Evolutionary conservation across 2,888 invertebrate genomes (phyloP).

Genomic region (Meteorus colon): DNA sequence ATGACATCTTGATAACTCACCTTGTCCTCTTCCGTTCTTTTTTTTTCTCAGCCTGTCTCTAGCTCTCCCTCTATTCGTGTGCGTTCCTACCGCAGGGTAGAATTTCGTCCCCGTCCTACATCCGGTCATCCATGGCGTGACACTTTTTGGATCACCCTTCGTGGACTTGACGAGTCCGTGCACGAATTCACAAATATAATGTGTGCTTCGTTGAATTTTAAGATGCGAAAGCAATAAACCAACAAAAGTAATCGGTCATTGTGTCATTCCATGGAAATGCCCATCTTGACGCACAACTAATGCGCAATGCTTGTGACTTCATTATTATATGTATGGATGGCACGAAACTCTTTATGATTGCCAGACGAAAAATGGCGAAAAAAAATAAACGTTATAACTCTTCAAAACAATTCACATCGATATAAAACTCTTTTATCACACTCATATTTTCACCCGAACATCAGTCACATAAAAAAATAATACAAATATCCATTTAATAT

Average conservation of each 20-base stretch:
- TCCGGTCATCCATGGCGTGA: slow-evolving; percentile 44
- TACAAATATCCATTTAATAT: no score
- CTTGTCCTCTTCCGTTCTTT: not conserved
- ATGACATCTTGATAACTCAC: not conserved
- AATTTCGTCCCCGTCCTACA: slow-evolving; percentile 35
- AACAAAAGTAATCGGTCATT: slow-evolving; percentile 21
- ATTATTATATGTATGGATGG: not conserved
- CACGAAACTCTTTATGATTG: not conserved
- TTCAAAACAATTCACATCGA: not conserved
- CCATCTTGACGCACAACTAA: not conserved
- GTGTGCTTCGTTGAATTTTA: slow-evolving; percentile 24
- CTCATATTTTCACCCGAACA: not conserved
- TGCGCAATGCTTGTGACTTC: not conserved
- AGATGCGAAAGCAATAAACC: slow-evolving; percentile 9
- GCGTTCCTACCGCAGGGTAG: not conserved
- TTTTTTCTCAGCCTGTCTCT: not conserved
- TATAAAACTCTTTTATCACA: not conserved
- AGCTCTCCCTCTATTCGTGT: no score
- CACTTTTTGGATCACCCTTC: slow-evolving; percentile 43
- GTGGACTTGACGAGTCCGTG: slow-evolving; percentile 28
- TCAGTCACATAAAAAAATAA: not conserved
- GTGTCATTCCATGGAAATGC: slow-evolving; percentile 13
- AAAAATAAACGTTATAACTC: not conserved
- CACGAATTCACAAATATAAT: slow-evolving; percentile 15
- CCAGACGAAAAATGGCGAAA: not conserved